Evolutionary conservation across 1,140 invertebrate genomes (phyloP).

Genomic region (Drosophila oshimai): DNA sequence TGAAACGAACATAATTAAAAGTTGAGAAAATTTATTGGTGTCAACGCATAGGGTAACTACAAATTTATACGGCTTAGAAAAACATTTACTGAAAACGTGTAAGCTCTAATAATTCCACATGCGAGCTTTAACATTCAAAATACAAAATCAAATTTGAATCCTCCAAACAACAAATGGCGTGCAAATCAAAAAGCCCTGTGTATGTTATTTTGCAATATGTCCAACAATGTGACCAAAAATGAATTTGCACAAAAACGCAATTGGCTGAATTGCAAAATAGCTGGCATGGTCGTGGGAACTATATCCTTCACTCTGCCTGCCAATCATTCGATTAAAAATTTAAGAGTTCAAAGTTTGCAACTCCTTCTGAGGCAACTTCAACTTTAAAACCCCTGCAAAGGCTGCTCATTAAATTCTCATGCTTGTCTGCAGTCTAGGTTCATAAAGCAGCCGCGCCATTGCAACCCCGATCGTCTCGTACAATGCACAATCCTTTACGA

Average conservation of each 20-base stretch:
- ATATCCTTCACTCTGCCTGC: neutral
- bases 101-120: conserved; percentile 23
- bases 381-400: conserved; percentile 29
- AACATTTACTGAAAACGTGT: conserved; percentile 18
- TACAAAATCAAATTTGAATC: conserved; percentile 35
- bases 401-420: conserved; percentile 55
- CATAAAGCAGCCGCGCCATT: conserved; percentile 44
- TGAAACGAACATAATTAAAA: no score
- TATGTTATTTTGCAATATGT: conserved; percentile 42
- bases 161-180: conserved; percentile 16
- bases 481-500: conserved; percentile 25
- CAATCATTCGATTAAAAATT: conserved; percentile 46
- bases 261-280: conserved; percentile 34
- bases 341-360: conserved; percentile 9
- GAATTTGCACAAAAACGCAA: conserved; percentile 41
- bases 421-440: conserved; percentile 48
- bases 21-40: no score
- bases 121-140: neutral
- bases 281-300: neutral
- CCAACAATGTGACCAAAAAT: conserved; percentile 26
- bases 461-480: conserved; percentile 38
- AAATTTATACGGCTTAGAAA: neutral
- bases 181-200: conserved; percentile 1
- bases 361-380: conserved; percentile 11
- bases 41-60: no score